Conservation (phyloP, 1,140 invertebrate species). For the Plodia interpunctella region DNA sequence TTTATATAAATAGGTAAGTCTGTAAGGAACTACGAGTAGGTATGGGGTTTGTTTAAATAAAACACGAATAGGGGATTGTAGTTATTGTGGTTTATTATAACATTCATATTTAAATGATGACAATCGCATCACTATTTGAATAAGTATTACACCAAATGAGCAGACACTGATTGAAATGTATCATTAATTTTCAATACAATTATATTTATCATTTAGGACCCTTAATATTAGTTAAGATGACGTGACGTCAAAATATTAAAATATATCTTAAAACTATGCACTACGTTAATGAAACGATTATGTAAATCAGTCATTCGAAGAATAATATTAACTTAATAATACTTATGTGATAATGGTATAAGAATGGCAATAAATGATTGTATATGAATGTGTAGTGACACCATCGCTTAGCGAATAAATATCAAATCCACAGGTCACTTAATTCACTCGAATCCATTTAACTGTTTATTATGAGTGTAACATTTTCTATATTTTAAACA, state of each 20-base stretch:
- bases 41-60: slow-evolving; percentile 26
- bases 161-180: slow-evolving; percentile 9
- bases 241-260: slow-evolving; percentile 47
- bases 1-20: too few relatives aligned
- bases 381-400: neutral
- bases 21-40: neutral
- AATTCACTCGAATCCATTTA: too few relatives aligned
- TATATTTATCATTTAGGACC: slow-evolving; percentile 16
- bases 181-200: slow-evolving; percentile 9
- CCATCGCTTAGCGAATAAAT: too few relatives aligned
- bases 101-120: slow-evolving; percentile 40
- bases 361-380: neutral
- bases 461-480: too few relatives aligned
- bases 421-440: too few relatives aligned
- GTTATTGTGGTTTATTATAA: slow-evolving; percentile 44
- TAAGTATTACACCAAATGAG: slow-evolving; percentile 9
- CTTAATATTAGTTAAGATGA: neutral
- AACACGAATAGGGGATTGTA: slow-evolving; percentile 20
- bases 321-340: slow-evolving; percentile 48
- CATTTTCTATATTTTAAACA: too few relatives aligned
- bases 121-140: slow-evolving; percentile 34
- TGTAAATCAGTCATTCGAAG: slow-evolving; percentile 70
- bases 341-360: slow-evolving; percentile 4
- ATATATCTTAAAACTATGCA: slow-evolving; percentile 47
- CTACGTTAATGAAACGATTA: slow-evolving; percentile 57